Conservation (phyloP, 2,888 invertebrate genomes). For the Labia minor region DNA sequence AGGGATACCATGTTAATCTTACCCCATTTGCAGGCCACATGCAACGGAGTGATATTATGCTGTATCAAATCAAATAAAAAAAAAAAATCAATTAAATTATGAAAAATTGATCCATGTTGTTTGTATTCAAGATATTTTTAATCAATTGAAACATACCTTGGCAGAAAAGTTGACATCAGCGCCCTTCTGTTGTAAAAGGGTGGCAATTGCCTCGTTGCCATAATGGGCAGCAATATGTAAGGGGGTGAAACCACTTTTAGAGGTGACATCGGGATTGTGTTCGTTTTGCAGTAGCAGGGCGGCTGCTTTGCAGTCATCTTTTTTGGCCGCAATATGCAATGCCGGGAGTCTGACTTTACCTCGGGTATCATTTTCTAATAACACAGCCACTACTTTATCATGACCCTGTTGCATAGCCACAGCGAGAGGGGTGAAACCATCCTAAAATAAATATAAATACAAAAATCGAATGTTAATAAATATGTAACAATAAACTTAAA, state of each 20-base stretch:
- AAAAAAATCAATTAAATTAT: too few relatives aligned
- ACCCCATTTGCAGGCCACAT: constrained; percentile 98
- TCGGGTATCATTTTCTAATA: constrained; percentile 90
- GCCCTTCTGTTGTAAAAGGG: constrained; percentile 74
- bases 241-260: constrained; percentile 96
- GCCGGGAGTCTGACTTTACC: constrained; percentile 91
- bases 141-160: constrained; percentile 56
- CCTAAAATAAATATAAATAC: constrained; percentile 51
- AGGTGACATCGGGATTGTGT: constrained; percentile 92
- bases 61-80: constrained; percentile 31
- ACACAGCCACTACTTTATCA: constrained; percentile 90
- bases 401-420: constrained; percentile 99
- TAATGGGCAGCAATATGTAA: constrained; percentile 98
- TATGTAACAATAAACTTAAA: not conserved
- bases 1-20: constrained; percentile 81
- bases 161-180: constrained; percentile 94
- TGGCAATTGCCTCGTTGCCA: constrained; percentile 89
- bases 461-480: constrained; percentile 18
- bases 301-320: constrained; percentile 95
- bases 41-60: constrained; percentile 95
- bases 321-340: constrained; percentile 96
- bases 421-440: constrained; percentile 95
- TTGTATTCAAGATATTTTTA: too few relatives aligned
- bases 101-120: too few relatives aligned
- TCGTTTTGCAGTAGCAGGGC: constrained; percentile 85